Evolutionary conservation across 2,797 vertebrate genomes (phyloP).

Genomic region (Liasis olivaceus): DNA sequence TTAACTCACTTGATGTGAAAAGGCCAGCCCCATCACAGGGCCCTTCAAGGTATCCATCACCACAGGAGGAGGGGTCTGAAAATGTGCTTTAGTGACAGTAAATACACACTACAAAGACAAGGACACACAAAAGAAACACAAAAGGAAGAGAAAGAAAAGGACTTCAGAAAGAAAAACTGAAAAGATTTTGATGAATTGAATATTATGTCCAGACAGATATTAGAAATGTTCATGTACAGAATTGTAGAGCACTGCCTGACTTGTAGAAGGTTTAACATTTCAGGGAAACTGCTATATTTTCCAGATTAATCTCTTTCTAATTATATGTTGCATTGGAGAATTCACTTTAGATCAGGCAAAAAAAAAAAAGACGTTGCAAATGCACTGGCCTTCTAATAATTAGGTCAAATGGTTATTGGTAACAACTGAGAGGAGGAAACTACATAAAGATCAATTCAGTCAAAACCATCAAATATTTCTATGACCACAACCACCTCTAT

Average conservation of each 20-base stretch:
- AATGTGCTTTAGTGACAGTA: constrained; percentile 93
- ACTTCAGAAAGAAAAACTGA: constrained; percentile 71
- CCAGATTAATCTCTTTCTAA: neutral
- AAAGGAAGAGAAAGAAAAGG: constrained; percentile 66
- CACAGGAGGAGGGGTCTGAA: constrained; percentile 91
- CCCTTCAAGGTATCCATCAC: constrained; percentile 94
- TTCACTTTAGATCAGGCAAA: constrained; percentile 18
- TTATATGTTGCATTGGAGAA: constrained; percentile 17
- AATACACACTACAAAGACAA: constrained; percentile 88
- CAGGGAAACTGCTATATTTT: neutral
- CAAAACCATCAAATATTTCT: neutral
- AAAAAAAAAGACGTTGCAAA: constrained; percentile 46
- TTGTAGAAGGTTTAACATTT: constrained; percentile 14
- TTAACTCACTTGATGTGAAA: constrained; percentile 92
- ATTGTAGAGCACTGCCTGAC: neutral
- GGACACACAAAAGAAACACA: constrained; percentile 73
- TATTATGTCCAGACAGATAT: constrained; percentile 48
- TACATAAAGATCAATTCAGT: neutral
- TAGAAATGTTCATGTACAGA: constrained; percentile 25
- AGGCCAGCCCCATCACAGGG: constrained; percentile 89
- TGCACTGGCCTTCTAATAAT: neutral
- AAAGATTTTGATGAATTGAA: constrained; percentile 66
- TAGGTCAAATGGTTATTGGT: constrained; percentile 22
- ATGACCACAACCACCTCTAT: neutral
- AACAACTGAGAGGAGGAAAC: neutral